Base-by-base conservation (phyloP, 2,797 vertebrate species). In the Galagoides demidoff region DNA sequence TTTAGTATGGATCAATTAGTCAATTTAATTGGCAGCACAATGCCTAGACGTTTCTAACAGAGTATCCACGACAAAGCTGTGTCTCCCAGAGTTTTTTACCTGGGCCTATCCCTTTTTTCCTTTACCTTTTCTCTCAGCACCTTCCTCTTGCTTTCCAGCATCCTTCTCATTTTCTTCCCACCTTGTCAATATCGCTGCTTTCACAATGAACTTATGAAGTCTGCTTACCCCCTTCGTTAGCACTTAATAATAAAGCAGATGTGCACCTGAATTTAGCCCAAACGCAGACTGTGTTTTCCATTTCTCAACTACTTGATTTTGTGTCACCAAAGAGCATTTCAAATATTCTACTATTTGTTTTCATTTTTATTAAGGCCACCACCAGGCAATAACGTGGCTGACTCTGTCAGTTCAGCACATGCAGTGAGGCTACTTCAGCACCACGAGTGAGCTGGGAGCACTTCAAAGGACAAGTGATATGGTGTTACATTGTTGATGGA, bases 321-420 rank as follows among this genome's bases (percentile, higher is more conserved):
- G 1, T 10, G 14, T 92, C 25, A 95, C 37, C n/a, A 76, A 37
- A 87, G 63, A 81, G 13, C 8, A 73, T 61, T 3, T 55, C 29
- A 61, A 63, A 66, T 73, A 86, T n/a, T 87, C 4, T 82, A 34
- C 66, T 64, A 78, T 77, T 94, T 90, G 6, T 92, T 78, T 90
- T 86, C 68, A 43, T 68, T 88, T 63, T 63, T 92, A 74, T 77
- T 78, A 78, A 83, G 34, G 29, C 23, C 76, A 85, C 43, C 74
- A 19, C 16, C 12, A 8, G 68, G 27, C n/a, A 92, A 43, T 55
- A 64, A 79, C 83, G 61, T 78, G 29, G 45, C 59, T 57, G 2
- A 9, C 49, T 92, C 22, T 78, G 17, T 76, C 22, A 23, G 55
- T 29, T 87, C 22, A 37, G 31, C 0, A 16, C 52, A 74, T 95